Evolutionary conservation across 1,140 invertebrate species (phyloP), one percentile per base, ranked within the genome.

Genomic region (Drosophila truncata): DNA sequence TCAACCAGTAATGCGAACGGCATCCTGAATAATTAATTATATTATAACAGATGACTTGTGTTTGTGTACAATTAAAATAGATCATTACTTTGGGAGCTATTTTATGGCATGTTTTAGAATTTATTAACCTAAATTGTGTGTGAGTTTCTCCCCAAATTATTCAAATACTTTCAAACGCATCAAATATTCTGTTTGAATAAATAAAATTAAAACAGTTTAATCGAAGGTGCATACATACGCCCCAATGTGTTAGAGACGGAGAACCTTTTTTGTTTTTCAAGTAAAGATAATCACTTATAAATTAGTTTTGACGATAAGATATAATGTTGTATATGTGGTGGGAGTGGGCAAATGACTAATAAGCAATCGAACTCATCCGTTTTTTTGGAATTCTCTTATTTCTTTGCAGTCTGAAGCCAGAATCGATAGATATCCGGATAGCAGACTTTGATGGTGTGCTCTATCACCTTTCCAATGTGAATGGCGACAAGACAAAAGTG

Each of bases 391-490:
- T 61, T 67, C 5, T 42, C 2, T 39, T 11, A 14, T 84, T 90
- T 29, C 14, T 14, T 88, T 88, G 69, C 94, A 99, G 98, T 64
- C 96, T 96, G 91, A 99, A 99, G 95, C 96, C 97, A 81, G 99
- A 99, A 93, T 97, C 96, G 69, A 98, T 98, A 85, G 98, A 99
- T 94, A 96, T 99, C 78, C 97, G 95, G 71, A 95, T 99, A 93
- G 97, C 98, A 82, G 99, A 99, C 95, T 99, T 99, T 94, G 99
- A 99, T 95, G 99, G 99, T 80, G 99, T 99, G 61, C 93, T 99
- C 64, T 99, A 99, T 95, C 98, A 99, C 94, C 97, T 99, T 94
- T 99, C 99, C 58, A 99, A 99, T 95, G 95, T 98, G 78, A 97
- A 98, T 94, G 96, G 96, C 80, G 98, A 99, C 93, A 99, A 99